A percentile compares a stretch with the other conserved stretches of the same genome.
phyloP scores from a whole-genome alignment of 2,888 invertebrate species.

The Ptychoptera contaminata region DNA sequence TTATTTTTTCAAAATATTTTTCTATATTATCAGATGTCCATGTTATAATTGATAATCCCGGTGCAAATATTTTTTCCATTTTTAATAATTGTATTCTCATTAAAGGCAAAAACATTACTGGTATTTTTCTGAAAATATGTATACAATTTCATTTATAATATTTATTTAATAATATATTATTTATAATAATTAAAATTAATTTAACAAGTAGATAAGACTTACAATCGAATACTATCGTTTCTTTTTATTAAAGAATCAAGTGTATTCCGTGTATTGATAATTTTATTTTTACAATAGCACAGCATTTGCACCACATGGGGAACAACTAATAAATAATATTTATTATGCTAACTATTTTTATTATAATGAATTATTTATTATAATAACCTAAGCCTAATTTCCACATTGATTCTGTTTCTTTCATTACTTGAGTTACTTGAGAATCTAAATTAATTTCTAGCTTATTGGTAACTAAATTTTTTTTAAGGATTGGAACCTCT shows the following conservation, averaged over 20 bases:
- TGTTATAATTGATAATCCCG: slow-evolving; percentile 59
- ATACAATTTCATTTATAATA: too few species aligned
- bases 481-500: slow-evolving; percentile 51
- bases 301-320: slow-evolving; percentile 63
- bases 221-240: slow-evolving; percentile 40
- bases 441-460: slow-evolving; percentile 58
- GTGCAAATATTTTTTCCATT: slow-evolving; percentile 53
- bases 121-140: slow-evolving; percentile 5
- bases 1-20: slow-evolving; percentile 36
- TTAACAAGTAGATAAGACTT: background rate
- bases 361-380: slow-evolving; percentile 50
- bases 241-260: slow-evolving; percentile 45
- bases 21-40: slow-evolving; percentile 59
- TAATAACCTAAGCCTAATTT: slow-evolving; percentile 48
- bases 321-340: too few species aligned
- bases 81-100: slow-evolving; percentile 49
- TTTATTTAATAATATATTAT: too few species aligned
- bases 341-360: background rate
- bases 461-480: slow-evolving; percentile 46
- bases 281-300: slow-evolving; percentile 52
- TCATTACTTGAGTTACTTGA: slow-evolving; percentile 52
- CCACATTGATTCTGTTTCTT: slow-evolving; percentile 69
- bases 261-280: slow-evolving; percentile 43
- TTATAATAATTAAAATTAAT: background rate
- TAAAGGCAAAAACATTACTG: slow-evolving; percentile 45